phyloP scores from a whole-genome alignment of 1,140 invertebrate genomes.

The Ditylenchus dipsaci region DNA sequence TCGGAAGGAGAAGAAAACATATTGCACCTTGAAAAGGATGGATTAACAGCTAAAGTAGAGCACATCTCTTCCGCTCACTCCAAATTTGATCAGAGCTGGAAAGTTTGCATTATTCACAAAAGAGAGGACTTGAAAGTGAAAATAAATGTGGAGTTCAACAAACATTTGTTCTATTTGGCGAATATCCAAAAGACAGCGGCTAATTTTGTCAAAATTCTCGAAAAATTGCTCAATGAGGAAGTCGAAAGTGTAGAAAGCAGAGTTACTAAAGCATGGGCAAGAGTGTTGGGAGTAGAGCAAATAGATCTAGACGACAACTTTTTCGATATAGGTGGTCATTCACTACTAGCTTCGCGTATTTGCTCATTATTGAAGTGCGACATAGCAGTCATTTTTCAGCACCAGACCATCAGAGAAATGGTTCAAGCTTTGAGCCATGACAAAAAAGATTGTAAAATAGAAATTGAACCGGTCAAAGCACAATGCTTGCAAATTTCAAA shows the following conservation, averaged over 20 bases:
- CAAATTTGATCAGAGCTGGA: slow-evolving; percentile 27
- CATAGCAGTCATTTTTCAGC: slow-evolving; percentile 11
- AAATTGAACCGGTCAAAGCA: neutral
- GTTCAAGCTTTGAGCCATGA: slow-evolving; percentile 8
- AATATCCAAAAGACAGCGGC: neutral
- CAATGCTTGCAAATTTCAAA: neutral
- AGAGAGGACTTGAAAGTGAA: neutral
- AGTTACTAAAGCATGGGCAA: neutral
- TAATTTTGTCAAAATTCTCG: neutral
- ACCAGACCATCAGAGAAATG: slow-evolving; percentile 22
- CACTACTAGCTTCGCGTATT: slow-evolving; percentile 15
- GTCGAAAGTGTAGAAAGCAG: neutral
- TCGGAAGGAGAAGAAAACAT: neutral
- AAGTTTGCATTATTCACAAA: neutral
- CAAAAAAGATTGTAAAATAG: neutral
- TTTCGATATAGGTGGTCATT: slow-evolving; percentile 31
- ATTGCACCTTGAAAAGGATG: neutral
- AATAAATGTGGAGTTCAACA: slow-evolving; percentile 7
- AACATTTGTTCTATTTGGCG: neutral
- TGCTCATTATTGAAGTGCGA: slow-evolving; percentile 5
- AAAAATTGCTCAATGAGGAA: too few species aligned
- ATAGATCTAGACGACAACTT: slow-evolving; percentile 12
- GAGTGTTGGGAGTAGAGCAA: neutral
- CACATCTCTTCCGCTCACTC: neutral
- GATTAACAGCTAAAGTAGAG: neutral